Conservation (phyloP, 2,797 vertebrate genomes). For the Megalops cyprinoides region DNA sequence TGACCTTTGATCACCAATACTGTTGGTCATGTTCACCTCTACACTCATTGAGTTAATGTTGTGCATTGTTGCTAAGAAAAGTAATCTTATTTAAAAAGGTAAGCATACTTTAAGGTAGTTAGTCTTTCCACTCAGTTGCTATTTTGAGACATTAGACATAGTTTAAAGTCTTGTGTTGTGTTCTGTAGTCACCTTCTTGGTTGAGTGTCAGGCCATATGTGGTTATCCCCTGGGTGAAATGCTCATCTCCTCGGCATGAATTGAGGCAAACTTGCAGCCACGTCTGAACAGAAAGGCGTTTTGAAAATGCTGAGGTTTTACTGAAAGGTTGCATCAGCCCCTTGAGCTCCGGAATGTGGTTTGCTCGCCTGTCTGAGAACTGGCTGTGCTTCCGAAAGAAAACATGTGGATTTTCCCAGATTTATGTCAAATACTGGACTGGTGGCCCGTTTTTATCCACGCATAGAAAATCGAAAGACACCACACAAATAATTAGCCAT, state of each 20-base stretch:
- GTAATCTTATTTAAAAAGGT: no score
- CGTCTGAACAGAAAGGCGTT: background rate
- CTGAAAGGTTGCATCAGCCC: no score
- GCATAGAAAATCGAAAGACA: no score
- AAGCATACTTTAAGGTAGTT: background rate
- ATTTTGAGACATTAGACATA: no score
- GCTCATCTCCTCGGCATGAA: background rate
- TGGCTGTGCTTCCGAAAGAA: no score
- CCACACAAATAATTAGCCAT: no score
- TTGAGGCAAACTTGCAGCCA: background rate
- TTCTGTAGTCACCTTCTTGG: background rate
- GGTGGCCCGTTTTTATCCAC: background rate
- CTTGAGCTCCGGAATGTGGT: no score
- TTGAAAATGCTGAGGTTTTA: background rate
- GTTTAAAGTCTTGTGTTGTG: background rate
- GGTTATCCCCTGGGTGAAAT: background rate
- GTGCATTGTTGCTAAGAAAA: background rate
- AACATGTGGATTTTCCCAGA: conserved; percentile 10
- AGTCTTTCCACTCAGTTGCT: no score
- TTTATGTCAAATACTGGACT: background rate
- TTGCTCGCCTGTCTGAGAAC: no score
- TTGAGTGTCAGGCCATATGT: background rate
- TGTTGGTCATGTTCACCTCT: background rate
- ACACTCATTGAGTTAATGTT: background rate
- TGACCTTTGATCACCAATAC: background rate